Evolutionary conservation across 92 coral and sea anemone genomes (phyloP), one percentile per base, ranked within the genome.

Genomic region (Scolanthus callimorphus): DNA sequence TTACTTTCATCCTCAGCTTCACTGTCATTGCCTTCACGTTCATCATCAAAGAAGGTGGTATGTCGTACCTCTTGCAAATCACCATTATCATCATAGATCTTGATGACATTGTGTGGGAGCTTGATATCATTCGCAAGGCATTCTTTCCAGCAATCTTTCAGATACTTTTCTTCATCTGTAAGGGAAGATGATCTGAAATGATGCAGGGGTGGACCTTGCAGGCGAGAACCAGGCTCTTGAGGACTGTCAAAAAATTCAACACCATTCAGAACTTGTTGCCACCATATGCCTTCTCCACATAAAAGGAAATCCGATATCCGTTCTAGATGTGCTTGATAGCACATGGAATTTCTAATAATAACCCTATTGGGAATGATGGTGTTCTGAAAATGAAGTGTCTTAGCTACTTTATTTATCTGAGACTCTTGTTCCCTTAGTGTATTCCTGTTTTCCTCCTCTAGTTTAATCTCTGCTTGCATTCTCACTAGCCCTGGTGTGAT

Each of bases 171-270:
- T 56, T 78, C 84, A 17, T 29, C 38, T 58, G 49, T 45, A 70
- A 62, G 31, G 70, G 79, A 46, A 70, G 85, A 22, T 58, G 37
- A 20, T 31, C n/a, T n/a, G n/a, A n/a, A n/a, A n/a, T n/a, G n/a
- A n/a, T n/a, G n/a, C n/a, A n/a, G n/a, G n/a, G n/a, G n/a, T 17
- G 80, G 79, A 2, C 81, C 81, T 56, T 31, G 15, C 10, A 57
- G 31, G 57, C 27, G 55, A 23, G 30, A 30, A 3, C 26, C 3
- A 8, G 27, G 29, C 39, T 79, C 79, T 2, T 21, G 39, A 20
- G 49, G 29, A 11, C 37, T 59, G 65, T 79, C 74, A 17, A 47
- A 20, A 31, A 71, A 79, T 38, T 57, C 70, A 21, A 78, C 31
- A 0, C 79, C 79, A 0, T 43, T 44, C 27, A 46, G 25, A 11